Conservation (phyloP, 2,888 invertebrate genomes). For the Campoplex nolae region DNA sequence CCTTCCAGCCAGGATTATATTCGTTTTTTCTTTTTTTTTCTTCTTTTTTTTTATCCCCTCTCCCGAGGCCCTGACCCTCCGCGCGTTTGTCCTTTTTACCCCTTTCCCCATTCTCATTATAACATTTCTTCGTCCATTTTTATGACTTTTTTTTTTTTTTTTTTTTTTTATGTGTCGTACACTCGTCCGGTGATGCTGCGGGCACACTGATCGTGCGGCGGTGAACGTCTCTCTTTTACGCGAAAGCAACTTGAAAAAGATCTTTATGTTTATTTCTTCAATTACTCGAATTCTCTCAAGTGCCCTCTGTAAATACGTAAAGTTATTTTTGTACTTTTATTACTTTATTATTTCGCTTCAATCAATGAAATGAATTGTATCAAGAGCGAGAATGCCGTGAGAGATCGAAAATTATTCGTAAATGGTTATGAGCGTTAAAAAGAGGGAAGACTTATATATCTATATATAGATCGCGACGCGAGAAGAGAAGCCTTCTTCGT, state of each 20-base stretch:
- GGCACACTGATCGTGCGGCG: neutral
- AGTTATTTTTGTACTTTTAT: neutral
- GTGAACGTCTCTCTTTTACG: neutral
- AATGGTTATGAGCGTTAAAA: neutral
- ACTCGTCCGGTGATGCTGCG: neutral
- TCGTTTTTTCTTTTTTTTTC: neutral
- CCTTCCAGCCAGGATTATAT: slow-evolving; percentile 70
- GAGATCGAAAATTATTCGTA: neutral
- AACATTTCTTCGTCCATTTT: slow-evolving; percentile 1
- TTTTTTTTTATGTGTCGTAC: neutral
- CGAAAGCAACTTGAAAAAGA: neutral
- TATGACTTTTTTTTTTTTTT: neutral
- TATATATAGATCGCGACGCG: neutral
- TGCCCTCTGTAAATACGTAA: neutral
- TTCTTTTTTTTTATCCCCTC: neutral
- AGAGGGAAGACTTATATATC: neutral
- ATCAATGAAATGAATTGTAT: neutral
- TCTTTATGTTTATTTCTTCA: slow-evolving; percentile 2
- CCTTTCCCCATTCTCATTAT: slow-evolving; percentile 1
- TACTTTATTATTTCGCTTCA: neutral
- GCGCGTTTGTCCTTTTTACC: slow-evolving; percentile 1
- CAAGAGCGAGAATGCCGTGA: fast-evolving
- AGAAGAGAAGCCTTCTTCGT: neutral
- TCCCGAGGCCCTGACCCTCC: neutral
- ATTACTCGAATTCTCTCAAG: neutral